Evolutionary conservation across 2,113 vertebrate species (phyloP), one percentile per base, ranked within the genome.

Genomic region (Gymnocephalus cernua): DNA sequence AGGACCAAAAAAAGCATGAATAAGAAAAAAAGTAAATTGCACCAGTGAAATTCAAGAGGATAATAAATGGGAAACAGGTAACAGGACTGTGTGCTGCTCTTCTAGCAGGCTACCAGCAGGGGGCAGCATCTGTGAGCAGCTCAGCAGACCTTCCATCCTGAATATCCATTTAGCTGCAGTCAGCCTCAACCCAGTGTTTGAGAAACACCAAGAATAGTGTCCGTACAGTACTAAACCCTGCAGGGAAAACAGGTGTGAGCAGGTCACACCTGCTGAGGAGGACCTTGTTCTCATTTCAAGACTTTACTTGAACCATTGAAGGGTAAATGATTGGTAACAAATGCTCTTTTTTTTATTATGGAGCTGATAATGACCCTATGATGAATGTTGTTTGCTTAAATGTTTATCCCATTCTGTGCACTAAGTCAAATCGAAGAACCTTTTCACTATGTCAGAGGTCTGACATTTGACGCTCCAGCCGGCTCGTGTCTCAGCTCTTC

Each of bases 101-200:
- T 79, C 58, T 18, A 15, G 4, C 27, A 15, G 1, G 0, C 27
- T 2, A 8, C 77, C 92, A 79, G 56, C 84, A 92, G 90, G 81
- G 47, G 77, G 87, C 80, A 79, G 69, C 47, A 15, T 83, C 38
- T 50, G 63, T 21, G 16, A 10, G 11, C 48, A 15, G 6, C 47
- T 32, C 62, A 44, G 61, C 81, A 19, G 65, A 38, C 35, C 12
- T 58, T 14, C 11, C 65, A 74, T 61, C 61, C 58, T 58, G 79
- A 35, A 21, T 35, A 69, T 80, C 72, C 59, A 63, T 86, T 67
- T 69, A 35, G 23, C 81, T 85, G 75, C 85, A 82, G 70, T 25
- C 72, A 70, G 82, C 62, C 58, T 72, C 44, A 27, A 83, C 48
- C 84, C 64, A 76, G 45, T 1, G 78, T 59, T 8, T 5, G 44